Evolutionary conservation across 2,113 vertebrate species (phyloP).

Genomic region (Conger conger): DNA sequence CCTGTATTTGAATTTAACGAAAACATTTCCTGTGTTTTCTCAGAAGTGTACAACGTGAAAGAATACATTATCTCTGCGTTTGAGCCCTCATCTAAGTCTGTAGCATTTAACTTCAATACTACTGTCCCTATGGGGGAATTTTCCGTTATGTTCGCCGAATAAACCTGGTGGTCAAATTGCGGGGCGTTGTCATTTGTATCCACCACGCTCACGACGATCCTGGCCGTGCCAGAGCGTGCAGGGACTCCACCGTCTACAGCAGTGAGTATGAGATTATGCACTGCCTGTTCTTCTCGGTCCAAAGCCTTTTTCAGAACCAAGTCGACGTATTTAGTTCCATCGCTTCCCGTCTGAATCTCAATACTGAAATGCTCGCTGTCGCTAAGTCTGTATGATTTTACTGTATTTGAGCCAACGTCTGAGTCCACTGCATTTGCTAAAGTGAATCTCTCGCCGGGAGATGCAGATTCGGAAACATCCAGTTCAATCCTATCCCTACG

Average conservation of each 20-base stretch:
- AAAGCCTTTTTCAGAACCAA: slow-evolving; percentile 61
- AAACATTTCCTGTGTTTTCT: slow-evolving; percentile 49
- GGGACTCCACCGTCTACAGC: slow-evolving; percentile 64
- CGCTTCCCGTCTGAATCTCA: slow-evolving; percentile 63
- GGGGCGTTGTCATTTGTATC: slow-evolving; percentile 68
- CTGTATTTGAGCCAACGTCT: slow-evolving; percentile 64
- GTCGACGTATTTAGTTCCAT: slow-evolving; percentile 66
- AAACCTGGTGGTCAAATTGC: slow-evolving; percentile 53
- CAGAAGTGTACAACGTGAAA: slow-evolving; percentile 50
- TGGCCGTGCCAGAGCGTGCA: slow-evolving; percentile 56
- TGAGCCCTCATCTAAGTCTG: slow-evolving; percentile 61
- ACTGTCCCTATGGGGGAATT: slow-evolving; percentile 51
- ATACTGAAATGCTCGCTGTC: slow-evolving; percentile 61
- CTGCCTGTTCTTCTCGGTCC: slow-evolving; percentile 54
- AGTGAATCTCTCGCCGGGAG: slow-evolving; percentile 63
- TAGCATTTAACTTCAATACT: slow-evolving; percentile 55
- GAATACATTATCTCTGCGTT: slow-evolving; percentile 54
- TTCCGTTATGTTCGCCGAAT: slow-evolving; percentile 58
- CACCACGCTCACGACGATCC: slow-evolving; percentile 58
- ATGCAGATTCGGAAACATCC: slow-evolving; percentile 63
- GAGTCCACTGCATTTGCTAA: slow-evolving; percentile 64
- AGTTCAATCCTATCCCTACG: slow-evolving; percentile 57
- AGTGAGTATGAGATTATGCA: slow-evolving; percentile 60
- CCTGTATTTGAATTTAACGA: slow-evolving; percentile 41
- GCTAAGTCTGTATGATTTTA: slow-evolving; percentile 63